phyloP scores from a whole-genome alignment of 2,113 vertebrate species.

The Tichodroma muraria region DNA sequence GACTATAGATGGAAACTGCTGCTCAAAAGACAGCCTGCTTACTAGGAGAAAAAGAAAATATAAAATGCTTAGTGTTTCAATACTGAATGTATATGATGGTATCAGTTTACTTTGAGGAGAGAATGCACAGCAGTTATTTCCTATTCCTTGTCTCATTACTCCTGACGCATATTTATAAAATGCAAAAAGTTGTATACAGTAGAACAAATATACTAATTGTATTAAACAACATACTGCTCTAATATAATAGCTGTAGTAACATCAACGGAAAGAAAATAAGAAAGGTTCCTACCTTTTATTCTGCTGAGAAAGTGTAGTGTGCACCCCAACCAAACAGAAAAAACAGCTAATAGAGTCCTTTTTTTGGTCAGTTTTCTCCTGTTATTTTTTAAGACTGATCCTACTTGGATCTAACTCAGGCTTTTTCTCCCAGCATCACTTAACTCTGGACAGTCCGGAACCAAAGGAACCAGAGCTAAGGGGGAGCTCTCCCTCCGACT shows the following conservation, averaged over 20 bases:
- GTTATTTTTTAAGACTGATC: conserved; percentile 62
- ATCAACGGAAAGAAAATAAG: not conserved
- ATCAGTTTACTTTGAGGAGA: not conserved
- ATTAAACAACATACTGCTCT: not conserved
- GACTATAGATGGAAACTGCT: not conserved
- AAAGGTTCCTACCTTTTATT: conserved; percentile 71
- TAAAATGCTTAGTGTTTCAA: not conserved
- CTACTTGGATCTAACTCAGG: conserved; percentile 75
- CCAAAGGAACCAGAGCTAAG: conserved; percentile 53
- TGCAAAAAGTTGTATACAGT: conserved; percentile 40
- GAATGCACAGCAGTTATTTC: not conserved
- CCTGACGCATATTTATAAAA: not conserved
- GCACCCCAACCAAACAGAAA: conserved; percentile 52
- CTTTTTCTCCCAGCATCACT: conserved; percentile 71
- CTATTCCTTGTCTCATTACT: not conserved
- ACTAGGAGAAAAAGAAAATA: not conserved
- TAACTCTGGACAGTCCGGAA: conserved; percentile 74
- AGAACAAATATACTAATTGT: not conserved
- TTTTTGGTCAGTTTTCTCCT: conserved; percentile 28
- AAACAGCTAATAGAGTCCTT: conserved; percentile 31
- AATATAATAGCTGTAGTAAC: not conserved
- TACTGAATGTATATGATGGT: not conserved
- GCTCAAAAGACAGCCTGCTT: not conserved
- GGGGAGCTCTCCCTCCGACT: conserved; percentile 65
- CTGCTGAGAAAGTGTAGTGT: conserved; percentile 58